Conservation (phyloP, 2,888 invertebrate species). For the Rhaphigaster nebulosa region DNA sequence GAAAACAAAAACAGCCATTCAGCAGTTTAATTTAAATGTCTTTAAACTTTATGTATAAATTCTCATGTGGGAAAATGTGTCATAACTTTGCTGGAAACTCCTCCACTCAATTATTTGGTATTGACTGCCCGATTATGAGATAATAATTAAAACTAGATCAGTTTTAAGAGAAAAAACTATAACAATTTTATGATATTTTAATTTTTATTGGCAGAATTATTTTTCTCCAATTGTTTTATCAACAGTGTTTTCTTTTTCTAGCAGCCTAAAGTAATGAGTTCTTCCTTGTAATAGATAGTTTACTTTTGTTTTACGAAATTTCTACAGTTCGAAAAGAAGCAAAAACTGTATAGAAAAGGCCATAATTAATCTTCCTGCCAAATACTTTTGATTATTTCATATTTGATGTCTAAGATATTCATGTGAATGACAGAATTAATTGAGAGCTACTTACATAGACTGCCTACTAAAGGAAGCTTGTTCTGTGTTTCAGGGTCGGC, state of each 20-base stretch:
- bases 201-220: neutral
- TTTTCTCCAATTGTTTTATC: neutral
- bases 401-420: conserved; percentile 19
- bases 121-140: too few species aligned
- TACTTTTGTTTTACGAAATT: neutral
- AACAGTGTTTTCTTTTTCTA: neutral
- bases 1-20: too few species aligned
- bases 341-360: neutral
- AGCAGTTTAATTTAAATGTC: too few species aligned
- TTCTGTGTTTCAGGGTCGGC: conserved; percentile 60
- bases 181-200: neutral
- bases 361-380: conserved; percentile 19
- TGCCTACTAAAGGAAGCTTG: conserved; percentile 54
- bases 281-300: neutral
- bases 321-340: conserved; percentile 15
- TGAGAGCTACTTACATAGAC: conserved; percentile 29
- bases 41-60: too few species aligned
- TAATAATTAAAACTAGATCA: too few species aligned
- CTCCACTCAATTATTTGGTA: neutral
- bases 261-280: neutral
- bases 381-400: conserved; percentile 31
- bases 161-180: too few species aligned
- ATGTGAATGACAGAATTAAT: neutral
- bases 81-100: neutral
- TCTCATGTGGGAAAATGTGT: neutral